A percentile compares a stretch with the other conserved stretches of the same genome.
phyloP scores from a whole-genome alignment of 2,113 vertebrate species.

The Pseudopodoces humilis region DNA sequence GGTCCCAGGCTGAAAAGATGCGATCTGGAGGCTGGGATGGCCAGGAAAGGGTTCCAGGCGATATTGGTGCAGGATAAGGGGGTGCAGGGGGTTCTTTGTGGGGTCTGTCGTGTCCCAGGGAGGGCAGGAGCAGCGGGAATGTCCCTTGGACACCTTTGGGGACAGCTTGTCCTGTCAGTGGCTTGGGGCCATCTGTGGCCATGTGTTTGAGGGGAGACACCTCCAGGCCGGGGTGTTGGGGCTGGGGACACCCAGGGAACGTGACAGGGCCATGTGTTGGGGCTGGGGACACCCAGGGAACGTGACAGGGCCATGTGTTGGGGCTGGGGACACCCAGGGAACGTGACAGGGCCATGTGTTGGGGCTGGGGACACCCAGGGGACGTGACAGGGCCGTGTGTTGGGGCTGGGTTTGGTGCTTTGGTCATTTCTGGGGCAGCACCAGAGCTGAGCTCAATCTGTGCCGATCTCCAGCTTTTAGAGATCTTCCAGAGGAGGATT shows the following conservation, averaged over 20 bases:
- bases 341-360: too few species aligned
- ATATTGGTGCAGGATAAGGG: background rate
- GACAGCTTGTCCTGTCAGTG: too few species aligned
- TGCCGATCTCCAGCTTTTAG: background rate
- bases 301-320: too few species aligned
- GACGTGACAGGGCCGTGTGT: accelerated
- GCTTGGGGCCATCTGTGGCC: accelerated
- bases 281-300: too few species aligned
- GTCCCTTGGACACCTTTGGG: background rate
- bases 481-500: background rate
- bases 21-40: background rate
- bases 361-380: too few species aligned
- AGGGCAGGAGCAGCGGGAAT: background rate
- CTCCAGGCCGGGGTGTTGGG: background rate
- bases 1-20: background rate
- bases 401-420: background rate
- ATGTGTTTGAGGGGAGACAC: background rate
- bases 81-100: background rate
- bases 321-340: too few species aligned
- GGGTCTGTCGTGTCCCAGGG: accelerated
- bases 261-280: too few species aligned
- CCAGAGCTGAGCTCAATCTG: background rate
- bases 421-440: accelerated
- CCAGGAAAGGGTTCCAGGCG: accelerated
- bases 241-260: background rate